Percentiles rank a stretch among this genome's conserved stretches.
phyloP scores from a whole-genome alignment of 2,888 invertebrate species.

The Gastracanthus pulcherrimus region DNA sequence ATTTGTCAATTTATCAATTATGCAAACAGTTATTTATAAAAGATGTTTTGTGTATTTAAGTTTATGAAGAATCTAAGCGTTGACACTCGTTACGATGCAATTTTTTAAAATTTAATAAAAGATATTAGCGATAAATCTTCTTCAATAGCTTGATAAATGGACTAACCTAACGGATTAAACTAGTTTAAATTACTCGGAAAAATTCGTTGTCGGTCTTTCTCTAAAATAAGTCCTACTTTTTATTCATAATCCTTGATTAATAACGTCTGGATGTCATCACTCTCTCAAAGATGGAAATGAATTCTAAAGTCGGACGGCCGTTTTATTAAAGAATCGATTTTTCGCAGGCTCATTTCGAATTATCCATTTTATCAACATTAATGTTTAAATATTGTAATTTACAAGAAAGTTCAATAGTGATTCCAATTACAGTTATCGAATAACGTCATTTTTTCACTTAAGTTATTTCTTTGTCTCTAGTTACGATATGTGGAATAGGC shows the following conservation, averaged over 20 bases:
- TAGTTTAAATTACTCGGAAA: background rate
- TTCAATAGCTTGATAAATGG: slow-evolving; percentile 29
- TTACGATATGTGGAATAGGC: too few relatives aligned
- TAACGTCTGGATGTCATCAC: background rate
- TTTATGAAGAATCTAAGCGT: background rate
- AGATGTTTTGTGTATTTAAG: background rate
- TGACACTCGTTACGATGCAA: background rate
- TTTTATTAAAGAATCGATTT: background rate
- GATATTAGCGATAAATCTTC: slow-evolving; percentile 8
- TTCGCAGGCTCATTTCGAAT: background rate
- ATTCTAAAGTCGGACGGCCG: background rate
- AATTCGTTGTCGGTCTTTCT: background rate
- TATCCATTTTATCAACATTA: too few relatives aligned
- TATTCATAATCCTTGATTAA: slow-evolving; percentile 9
- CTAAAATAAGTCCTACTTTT: background rate
- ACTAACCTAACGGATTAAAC: background rate
- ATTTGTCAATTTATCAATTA: background rate
- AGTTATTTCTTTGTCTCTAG: too few relatives aligned
- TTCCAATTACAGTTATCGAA: background rate
- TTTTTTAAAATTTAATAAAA: slow-evolving; percentile 39
- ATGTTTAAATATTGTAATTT: background rate
- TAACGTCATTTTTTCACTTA: background rate
- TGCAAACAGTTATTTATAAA: background rate
- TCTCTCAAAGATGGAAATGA: background rate
- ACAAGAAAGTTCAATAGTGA: background rate